A percentile compares a stretch with the other conserved stretches of the same genome.
These are phyloP conservation scores for Rhinoderma darwinii DNA, from an alignment of 2,113 vertebrate genomes.

Conservation along the genomic window DNA sequence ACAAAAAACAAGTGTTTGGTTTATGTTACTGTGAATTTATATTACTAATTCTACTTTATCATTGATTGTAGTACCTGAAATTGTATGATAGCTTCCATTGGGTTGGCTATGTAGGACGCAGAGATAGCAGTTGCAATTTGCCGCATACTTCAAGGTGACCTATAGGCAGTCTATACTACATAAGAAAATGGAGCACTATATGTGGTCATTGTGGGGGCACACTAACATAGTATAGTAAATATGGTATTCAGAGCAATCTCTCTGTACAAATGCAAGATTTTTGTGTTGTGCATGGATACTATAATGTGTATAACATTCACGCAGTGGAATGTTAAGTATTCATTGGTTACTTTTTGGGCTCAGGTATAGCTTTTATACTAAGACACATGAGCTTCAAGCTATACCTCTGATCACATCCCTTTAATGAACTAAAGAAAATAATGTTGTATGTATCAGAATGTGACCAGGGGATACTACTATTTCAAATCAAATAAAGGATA, in stretches of 20 bases:
- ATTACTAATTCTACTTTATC: neutral
- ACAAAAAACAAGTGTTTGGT: too few relatives aligned
- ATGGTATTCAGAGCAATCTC: neutral
- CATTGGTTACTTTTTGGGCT: neutral
- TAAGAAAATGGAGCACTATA: too few relatives aligned
- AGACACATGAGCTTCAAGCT: neutral
- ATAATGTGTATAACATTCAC: neutral
- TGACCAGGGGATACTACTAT: neutral
- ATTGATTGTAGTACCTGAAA: neutral
- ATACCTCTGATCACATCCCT: neutral
- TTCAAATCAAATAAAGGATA: conserved; percentile 4
- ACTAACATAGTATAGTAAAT: neutral
- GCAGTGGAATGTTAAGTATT: too few relatives aligned
- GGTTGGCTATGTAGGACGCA: too few relatives aligned
- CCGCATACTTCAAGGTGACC: too few relatives aligned
- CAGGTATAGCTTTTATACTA: neutral
- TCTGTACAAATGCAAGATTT: neutral
- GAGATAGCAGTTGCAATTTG: too few relatives aligned
- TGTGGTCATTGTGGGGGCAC: neutral
- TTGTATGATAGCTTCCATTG: neutral
- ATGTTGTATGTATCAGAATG: neutral
- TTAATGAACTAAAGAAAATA: neutral
- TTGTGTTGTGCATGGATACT: neutral
- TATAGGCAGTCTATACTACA: too few relatives aligned
- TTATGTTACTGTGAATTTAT: too few relatives aligned